Conservation (phyloP, 2,113 vertebrate species). For the Megaleporinus macrocephalus region DNA sequence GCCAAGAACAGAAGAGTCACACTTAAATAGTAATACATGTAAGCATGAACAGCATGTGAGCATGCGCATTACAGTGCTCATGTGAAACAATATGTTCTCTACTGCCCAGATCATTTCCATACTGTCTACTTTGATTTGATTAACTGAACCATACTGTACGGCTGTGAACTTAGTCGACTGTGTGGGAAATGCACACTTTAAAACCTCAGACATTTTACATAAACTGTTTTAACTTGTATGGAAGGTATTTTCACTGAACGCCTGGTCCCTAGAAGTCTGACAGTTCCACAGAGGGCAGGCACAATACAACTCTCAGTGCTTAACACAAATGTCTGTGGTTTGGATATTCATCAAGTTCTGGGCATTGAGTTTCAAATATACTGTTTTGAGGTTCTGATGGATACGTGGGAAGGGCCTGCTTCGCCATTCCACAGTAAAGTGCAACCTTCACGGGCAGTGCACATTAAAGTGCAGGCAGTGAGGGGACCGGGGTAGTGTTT, state of each 20-base stretch:
- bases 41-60: constrained; percentile 21
- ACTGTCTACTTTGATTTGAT: neutral
- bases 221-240: neutral
- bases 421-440: constrained; percentile 38
- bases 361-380: neutral
- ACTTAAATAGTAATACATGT: constrained; percentile 31
- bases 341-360: neutral
- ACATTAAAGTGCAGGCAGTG: constrained; percentile 35
- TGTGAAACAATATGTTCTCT: neutral
- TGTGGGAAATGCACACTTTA: neutral
- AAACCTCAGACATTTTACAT: neutral
- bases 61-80: constrained; percentile 20
- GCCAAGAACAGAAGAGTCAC: constrained; percentile 33
- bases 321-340: neutral
- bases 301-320: neutral
- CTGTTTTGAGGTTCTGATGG: constrained; percentile 1
- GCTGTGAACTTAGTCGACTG: neutral
- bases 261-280: constrained; percentile 7
- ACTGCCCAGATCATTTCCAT: neutral
- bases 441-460: constrained; percentile 34
- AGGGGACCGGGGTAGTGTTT: constrained; percentile 14
- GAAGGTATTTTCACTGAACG: neutral
- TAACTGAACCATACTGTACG: neutral
- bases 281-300: neutral
- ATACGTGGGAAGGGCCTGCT: constrained; percentile 1